Evolutionary conservation across 2,797 vertebrate species (phyloP).

Genomic region (Lutjanus campechanus): DNA sequence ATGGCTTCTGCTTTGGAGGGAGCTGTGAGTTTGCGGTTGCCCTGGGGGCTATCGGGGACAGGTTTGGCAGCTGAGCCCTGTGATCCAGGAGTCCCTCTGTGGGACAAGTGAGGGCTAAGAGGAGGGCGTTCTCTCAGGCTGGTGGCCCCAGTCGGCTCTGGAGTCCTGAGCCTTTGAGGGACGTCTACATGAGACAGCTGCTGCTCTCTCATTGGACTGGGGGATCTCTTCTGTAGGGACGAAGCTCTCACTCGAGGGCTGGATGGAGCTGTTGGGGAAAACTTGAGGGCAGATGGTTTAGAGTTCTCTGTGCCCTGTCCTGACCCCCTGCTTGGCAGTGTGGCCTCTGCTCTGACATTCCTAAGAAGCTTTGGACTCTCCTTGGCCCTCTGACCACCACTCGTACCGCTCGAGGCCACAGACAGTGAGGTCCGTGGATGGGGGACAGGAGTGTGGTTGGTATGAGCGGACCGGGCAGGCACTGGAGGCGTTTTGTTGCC

Average conservation of each 20-base stretch:
- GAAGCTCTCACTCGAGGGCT: constrained; percentile 79
- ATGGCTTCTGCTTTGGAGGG: constrained; percentile 65
- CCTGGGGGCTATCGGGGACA: constrained; percentile 84
- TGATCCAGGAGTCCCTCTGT: constrained; percentile 80
- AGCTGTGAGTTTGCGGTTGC: constrained; percentile 66
- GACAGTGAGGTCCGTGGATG: constrained; percentile 76
- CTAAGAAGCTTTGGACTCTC: constrained; percentile 79
- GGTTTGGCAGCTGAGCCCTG: constrained; percentile 75
- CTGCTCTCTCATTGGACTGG: constrained; percentile 87
- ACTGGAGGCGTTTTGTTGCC: constrained; percentile 82
- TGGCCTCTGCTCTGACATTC: constrained; percentile 75
- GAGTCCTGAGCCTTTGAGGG: constrained; percentile 82
- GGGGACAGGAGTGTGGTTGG: constrained; percentile 82
- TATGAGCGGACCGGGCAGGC: constrained; percentile 84
- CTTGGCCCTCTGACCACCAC: constrained; percentile 59
- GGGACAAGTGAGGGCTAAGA: constrained; percentile 87
- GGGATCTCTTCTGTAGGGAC: constrained; percentile 87
- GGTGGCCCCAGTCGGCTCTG: constrained; percentile 71
- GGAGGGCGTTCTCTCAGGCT: constrained; percentile 89
- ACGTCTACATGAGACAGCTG: constrained; percentile 83
- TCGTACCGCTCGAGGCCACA: constrained; percentile 47
- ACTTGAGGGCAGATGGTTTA: constrained; percentile 69
- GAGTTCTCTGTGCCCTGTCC: constrained; percentile 74
- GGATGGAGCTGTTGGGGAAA: constrained; percentile 74
- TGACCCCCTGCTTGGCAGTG: constrained; percentile 64